Conservation (phyloP, 2,797 vertebrate genomes). For the Lerista edwardsae region DNA sequence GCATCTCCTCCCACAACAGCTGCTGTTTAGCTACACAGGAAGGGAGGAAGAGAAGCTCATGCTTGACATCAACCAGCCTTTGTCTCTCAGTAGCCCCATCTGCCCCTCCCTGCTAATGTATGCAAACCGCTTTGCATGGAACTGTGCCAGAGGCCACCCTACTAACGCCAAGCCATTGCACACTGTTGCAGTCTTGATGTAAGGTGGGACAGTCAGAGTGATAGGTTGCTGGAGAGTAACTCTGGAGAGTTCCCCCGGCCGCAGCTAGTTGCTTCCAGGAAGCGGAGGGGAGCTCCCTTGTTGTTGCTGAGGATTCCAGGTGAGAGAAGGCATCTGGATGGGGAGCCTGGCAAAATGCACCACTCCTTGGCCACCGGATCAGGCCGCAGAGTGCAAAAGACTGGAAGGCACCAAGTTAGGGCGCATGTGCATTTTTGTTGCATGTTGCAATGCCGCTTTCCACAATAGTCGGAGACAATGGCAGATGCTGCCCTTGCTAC, state of each 20-base stretch:
- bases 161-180: too few species aligned
- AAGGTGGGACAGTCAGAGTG: neutral
- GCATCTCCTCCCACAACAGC: neutral
- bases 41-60: neutral
- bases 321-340: neutral
- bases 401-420: neutral
- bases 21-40: neutral
- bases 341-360: neutral
- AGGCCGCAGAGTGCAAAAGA: too few species aligned
- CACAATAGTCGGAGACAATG: neutral
- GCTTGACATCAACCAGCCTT: too few species aligned
- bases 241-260: neutral
- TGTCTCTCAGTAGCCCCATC: too few species aligned
- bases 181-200: neutral
- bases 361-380: neutral
- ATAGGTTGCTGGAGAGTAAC: too few species aligned
- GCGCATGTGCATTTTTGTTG: neutral
- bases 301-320: neutral
- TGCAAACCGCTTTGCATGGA: neutral
- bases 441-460: accelerated
- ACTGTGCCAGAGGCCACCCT: neutral
- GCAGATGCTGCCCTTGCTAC: conserved; percentile 26
- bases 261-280: neutral
- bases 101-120: too few species aligned
- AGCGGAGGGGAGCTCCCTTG: neutral